A percentile compares a stretch with the other conserved stretches of the same genome.
Conservation (phyloP, 2,888 invertebrate species). For the Boloria euphrosyne region DNA sequence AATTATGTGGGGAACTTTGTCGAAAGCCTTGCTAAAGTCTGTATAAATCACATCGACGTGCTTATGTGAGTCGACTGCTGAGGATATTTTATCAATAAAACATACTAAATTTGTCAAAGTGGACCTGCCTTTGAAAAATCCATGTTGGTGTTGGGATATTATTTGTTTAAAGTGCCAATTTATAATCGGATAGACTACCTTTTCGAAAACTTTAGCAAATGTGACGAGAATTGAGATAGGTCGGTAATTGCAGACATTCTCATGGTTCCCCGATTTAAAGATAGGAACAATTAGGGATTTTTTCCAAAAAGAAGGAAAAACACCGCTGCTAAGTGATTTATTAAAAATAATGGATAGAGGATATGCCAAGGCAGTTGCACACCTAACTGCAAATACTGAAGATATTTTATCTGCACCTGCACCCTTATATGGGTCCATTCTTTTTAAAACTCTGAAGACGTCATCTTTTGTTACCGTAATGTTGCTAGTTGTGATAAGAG, state of each 20-base stretch:
- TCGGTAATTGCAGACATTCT: conserved; percentile 32
- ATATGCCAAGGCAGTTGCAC: conserved; percentile 7
- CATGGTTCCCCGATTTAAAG: conserved; percentile 23
- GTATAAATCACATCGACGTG: conserved; percentile 35
- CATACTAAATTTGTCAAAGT: conserved; percentile 33
- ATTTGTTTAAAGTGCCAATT: conserved; percentile 22
- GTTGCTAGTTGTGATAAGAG: not conserved
- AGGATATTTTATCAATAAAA: conserved; percentile 7
- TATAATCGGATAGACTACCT: conserved; percentile 23
- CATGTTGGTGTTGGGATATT: conserved; percentile 27
- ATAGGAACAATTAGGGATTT: conserved; percentile 34
- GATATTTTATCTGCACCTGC: conserved; percentile 13
- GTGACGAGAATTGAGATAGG: conserved; percentile 34
- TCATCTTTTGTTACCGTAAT: not conserved
- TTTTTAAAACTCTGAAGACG: conserved; percentile 16
- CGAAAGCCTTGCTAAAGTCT: conserved; percentile 36
- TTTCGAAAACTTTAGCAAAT: conserved; percentile 37
- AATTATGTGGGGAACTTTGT: conserved; percentile 33
- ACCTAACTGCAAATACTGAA: conserved; percentile 1
- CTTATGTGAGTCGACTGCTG: conserved; percentile 22
- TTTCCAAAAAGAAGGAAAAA: conserved; percentile 37
- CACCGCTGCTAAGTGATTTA: conserved; percentile 30
- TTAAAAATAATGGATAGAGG: conserved; percentile 31
- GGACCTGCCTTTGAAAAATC: conserved; percentile 29
- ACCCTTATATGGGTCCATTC: conserved; percentile 18